A percentile compares a stretch with the other conserved stretches of the same genome.
Conservation (phyloP, 2,888 invertebrate species). For the Dascillus cervinus region DNA sequence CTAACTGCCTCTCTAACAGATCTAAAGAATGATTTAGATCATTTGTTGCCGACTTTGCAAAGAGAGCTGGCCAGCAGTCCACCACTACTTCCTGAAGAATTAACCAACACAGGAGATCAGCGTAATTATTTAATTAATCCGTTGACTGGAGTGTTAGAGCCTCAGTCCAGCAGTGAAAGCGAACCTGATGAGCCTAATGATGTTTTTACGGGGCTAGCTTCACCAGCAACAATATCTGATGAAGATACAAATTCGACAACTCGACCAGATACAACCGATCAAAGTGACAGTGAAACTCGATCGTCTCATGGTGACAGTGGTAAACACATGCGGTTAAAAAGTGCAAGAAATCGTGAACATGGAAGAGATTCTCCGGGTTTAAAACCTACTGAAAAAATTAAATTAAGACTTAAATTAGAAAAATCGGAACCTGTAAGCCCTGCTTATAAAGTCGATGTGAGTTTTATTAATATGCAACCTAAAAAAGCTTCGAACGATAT, state of each 20-base stretch:
- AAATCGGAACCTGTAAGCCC: conserved; percentile 73
- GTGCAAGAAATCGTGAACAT: conserved; percentile 22
- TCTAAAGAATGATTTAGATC: conserved; percentile 52
- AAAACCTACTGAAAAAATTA: conserved; percentile 64
- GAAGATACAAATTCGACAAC: conserved; percentile 53
- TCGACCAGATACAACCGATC: conserved; percentile 40
- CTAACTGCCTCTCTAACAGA: conserved; percentile 40
- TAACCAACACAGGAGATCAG: conserved; percentile 55
- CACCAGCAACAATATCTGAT: conserved; percentile 44
- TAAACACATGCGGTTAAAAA: conserved; percentile 26
- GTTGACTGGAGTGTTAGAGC: conserved; percentile 78
- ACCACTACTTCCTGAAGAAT: conserved; percentile 46
- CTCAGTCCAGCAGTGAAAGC: conserved; percentile 57
- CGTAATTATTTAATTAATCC: conserved; percentile 85
- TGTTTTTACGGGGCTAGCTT: conserved; percentile 38
- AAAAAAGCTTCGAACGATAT: conserved; percentile 34
- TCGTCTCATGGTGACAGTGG: conserved; percentile 34
- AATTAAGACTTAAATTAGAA: conserved; percentile 73
- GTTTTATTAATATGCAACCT: conserved; percentile 56
- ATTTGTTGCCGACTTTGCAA: conserved; percentile 54
- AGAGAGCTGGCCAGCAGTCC: conserved; percentile 49
- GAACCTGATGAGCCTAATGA: conserved; percentile 40
- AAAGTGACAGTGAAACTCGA: conserved; percentile 38
- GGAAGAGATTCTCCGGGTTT: conserved; percentile 37
- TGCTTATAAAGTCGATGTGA: conserved; percentile 74